Conservation (phyloP, 2,113 vertebrate species). For the Conger conger region DNA sequence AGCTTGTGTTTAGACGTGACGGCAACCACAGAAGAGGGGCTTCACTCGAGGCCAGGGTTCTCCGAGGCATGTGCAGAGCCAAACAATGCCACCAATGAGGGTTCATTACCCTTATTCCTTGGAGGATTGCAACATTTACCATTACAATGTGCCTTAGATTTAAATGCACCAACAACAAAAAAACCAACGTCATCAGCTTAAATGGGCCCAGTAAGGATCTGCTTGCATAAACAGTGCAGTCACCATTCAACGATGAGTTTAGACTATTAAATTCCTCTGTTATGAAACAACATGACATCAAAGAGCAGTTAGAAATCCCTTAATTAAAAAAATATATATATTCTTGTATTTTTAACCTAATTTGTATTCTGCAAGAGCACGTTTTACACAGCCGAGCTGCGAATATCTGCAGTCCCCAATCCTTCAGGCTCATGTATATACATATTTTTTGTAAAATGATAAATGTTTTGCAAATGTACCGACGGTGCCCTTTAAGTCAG, state of each 20-base stretch:
- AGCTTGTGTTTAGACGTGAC: not conserved
- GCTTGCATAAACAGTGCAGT: not conserved
- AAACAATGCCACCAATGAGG: not conserved
- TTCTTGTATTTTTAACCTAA: not conserved
- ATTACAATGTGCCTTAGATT: not conserved
- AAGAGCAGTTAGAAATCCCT: not conserved
- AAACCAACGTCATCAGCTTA: not conserved
- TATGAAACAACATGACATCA: not conserved
- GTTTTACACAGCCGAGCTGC: too few relatives aligned
- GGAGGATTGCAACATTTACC: not conserved
- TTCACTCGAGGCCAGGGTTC: not conserved
- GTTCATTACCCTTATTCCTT: not conserved
- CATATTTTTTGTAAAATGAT: not conserved
- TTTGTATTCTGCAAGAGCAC: not conserved
- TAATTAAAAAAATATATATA: not conserved
- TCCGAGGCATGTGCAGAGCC: not conserved
- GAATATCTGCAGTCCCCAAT: too few relatives aligned
- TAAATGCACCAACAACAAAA: not conserved
- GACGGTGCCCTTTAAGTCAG: not conserved
- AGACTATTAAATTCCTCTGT: not conserved
- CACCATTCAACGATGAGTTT: not conserved
- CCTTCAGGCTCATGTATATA: too few relatives aligned
- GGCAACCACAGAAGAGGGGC: not conserved
- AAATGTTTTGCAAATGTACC: not conserved
- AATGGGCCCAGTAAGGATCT: not conserved